These are phyloP conservation scores for Drosophila histrio DNA, from an alignment of 2,888 invertebrate genomes.

Conservation along the genomic window DNA sequence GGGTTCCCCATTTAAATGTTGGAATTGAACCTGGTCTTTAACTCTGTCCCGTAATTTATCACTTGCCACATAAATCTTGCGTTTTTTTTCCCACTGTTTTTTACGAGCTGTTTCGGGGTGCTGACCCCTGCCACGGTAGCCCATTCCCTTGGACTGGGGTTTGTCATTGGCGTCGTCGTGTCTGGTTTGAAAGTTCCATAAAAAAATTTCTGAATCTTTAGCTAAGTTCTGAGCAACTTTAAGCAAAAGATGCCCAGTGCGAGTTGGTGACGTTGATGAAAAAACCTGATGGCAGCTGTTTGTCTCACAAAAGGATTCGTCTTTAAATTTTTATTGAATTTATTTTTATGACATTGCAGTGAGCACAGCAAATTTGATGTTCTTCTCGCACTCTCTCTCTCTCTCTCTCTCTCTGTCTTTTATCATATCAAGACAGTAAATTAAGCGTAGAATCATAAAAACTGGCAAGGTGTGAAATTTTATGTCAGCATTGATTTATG, in stretches of 20 bases:
- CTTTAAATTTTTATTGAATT: slow-evolving; percentile 77
- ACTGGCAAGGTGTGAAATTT: slow-evolving; percentile 79
- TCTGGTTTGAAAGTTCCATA: slow-evolving; percentile 56
- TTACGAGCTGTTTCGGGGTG: slow-evolving; percentile 15
- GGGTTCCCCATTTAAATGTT: slow-evolving; percentile 1
- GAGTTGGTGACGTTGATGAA: slow-evolving; percentile 34
- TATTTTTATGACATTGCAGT: slow-evolving; percentile 73
- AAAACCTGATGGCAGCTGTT: slow-evolving; percentile 62
- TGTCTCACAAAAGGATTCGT: slow-evolving; percentile 61
- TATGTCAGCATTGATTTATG: slow-evolving; percentile 75
- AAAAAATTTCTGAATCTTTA: slow-evolving; percentile 15
- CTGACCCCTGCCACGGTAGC: slow-evolving; percentile 30
- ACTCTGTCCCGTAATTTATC: slow-evolving; percentile 31
- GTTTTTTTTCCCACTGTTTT: slow-evolving; percentile 4
- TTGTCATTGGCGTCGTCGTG: slow-evolving; percentile 59
- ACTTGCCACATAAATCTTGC: slow-evolving; percentile 48
- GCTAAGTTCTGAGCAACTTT: slow-evolving; percentile 7
- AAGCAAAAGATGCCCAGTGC: slow-evolving; percentile 42
- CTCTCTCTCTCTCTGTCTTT: background rate
- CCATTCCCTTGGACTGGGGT: slow-evolving; percentile 24
- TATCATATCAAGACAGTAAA: slow-evolving; percentile 65
- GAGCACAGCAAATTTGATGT: slow-evolving; percentile 62
- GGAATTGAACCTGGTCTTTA: background rate
- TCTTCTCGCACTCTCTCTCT: background rate
- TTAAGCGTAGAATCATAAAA: slow-evolving; percentile 77